phyloP scores from a whole-genome alignment of 2,113 vertebrate genomes.

The Aleadryas rufinucha region DNA sequence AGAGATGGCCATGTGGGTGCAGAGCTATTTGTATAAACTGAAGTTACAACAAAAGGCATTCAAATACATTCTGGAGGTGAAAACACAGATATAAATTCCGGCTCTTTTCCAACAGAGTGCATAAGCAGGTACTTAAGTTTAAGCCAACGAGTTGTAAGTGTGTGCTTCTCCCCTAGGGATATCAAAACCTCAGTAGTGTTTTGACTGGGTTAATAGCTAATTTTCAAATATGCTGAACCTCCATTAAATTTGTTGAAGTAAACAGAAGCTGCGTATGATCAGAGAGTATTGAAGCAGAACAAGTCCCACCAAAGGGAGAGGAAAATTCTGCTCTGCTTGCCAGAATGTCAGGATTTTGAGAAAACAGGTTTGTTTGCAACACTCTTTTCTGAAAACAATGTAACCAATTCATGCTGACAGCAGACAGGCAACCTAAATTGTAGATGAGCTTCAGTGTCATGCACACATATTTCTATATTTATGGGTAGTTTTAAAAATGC shows the following conservation, averaged over 20 bases:
- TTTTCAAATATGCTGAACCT: neutral
- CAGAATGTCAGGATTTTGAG: neutral
- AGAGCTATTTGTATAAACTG: neutral
- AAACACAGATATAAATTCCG: neutral
- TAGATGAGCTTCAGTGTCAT: neutral
- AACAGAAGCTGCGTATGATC: neutral
- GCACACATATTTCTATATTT: neutral
- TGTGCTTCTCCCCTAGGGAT: neutral
- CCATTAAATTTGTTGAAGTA: neutral
- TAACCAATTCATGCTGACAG: neutral
- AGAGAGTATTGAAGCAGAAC: neutral
- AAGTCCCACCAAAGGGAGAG: neutral
- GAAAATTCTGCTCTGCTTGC: neutral
- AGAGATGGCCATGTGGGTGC: accelerated
- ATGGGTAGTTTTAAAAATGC: neutral
- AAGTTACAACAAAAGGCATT: neutral
- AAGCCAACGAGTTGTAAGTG: neutral
- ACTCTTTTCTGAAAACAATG: neutral
- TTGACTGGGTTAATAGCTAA: neutral
- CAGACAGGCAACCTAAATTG: neutral
- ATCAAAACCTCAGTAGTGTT: neutral
- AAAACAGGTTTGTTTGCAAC: neutral
- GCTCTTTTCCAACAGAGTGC: neutral
- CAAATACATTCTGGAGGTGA: neutral
- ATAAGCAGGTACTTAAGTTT: neutral